phyloP scores from a whole-genome alignment of 92 coral and sea anemone genomes.

The Bergia sp. region DNA sequence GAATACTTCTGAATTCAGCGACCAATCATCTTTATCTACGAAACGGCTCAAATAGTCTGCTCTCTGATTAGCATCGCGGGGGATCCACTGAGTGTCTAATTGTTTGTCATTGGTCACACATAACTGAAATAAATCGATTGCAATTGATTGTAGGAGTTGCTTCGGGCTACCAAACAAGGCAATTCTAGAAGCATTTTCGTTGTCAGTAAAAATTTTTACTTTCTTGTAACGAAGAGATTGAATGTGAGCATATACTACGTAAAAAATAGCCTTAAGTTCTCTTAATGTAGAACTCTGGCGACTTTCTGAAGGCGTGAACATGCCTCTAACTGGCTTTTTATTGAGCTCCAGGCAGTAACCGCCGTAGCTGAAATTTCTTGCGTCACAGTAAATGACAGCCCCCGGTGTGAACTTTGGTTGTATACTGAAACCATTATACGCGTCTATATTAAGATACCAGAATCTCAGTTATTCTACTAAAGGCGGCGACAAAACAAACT shows the following conservation, averaged over 20 bases:
- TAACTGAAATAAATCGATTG: conserved; percentile 24
- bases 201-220: conserved; percentile 52
- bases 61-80: conserved; percentile 31
- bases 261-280: conserved; percentile 45
- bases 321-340: conserved; percentile 28
- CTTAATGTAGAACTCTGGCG: conserved; percentile 44
- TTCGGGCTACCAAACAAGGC: conserved; percentile 41
- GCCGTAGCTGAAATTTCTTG: conserved; percentile 48
- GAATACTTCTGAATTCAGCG: conserved; percentile 48
- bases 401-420: conserved; percentile 4
- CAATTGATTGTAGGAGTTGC: conserved; percentile 42
- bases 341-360: conserved; percentile 7
- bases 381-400: not conserved
- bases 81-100: conserved; percentile 41
- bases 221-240: conserved; percentile 16
- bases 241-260: conserved; percentile 14
- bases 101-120: conserved; percentile 45
- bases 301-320: conserved; percentile 24
- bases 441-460: conserved; percentile 25
- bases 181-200: conserved; percentile 50
- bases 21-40: conserved; percentile 58
- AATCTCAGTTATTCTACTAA: conserved; percentile 32
- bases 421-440: conserved; percentile 26
- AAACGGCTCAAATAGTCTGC: conserved; percentile 50
- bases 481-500: not conserved